Evolutionary conservation across 2,797 vertebrate genomes (phyloP), one percentile per base, ranked within the genome.

Genomic region (Cyclura pinguis): DNA sequence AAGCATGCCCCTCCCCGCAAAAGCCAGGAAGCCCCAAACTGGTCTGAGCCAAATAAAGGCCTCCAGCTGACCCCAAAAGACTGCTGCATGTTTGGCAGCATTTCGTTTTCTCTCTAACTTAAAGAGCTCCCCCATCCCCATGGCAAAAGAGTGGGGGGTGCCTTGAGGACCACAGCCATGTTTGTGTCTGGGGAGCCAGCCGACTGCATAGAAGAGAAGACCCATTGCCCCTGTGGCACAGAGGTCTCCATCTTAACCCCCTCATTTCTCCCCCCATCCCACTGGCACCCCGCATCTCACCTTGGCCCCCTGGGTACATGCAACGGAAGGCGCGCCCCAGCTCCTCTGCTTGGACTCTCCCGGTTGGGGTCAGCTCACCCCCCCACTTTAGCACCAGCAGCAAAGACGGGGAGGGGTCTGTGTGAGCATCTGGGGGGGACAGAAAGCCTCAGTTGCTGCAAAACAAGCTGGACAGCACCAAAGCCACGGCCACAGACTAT

Each of bases 231-330:
- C 20, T 47, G 38, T 4, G 42, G 76, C 9, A 1, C 5, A 78
- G 9, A 24, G 24, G 42, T 27, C 76, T 5, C 16, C 74, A 24
- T 22, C 73, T 29, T 69, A 9, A 0, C 2, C 50, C 47, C 22
- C 22, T 22, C 9, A 57, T 47, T 12, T 2, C 47, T 82, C 38
- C 5, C 27, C 27, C n/a, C 67, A 4, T 29, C 35, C 29, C 67
- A 80, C 55, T 12, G 38, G 32, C 29, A 5, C 22, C 50, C 64
- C 35, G 52, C 32, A 90, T 42, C 97, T 96, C 94, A 99, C 99
- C 99, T 98, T 99, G 99, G 80, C 99, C 99, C 94, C 99, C 99
- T 0, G 99, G 99, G 94, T 99, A 99, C 99, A 99, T 99, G 91
- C 99, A 99, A 93, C 99, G 98, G 92, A 99, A 99, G 64, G 99